Evolutionary conservation across 2,113 vertebrate genomes (phyloP).

Genomic region (Phrynocephalus versicolor): DNA sequence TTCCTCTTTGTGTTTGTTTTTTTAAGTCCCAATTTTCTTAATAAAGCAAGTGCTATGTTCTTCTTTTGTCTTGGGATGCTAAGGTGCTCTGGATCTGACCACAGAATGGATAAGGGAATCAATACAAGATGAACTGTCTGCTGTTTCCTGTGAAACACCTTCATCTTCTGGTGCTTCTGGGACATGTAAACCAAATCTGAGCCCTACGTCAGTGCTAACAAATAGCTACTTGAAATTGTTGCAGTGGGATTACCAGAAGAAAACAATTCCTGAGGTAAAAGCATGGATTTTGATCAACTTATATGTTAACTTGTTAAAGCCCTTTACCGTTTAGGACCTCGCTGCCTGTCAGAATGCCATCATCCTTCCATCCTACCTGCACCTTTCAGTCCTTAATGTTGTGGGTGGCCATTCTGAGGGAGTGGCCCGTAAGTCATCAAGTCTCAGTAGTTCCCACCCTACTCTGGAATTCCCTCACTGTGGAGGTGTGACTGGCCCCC

Average conservation of each 20-base stretch:
- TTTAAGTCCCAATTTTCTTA: no score
- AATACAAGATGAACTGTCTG: conserved; percentile 80
- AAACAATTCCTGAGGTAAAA: conserved; percentile 86
- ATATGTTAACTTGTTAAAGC: no score
- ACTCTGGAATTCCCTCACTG: no score
- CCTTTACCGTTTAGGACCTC: no score
- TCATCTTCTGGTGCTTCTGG: conserved; percentile 64
- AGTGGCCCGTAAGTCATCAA: no score
- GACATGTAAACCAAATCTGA: conserved; percentile 70
- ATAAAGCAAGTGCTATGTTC: not conserved
- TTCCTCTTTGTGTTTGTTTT: no score
- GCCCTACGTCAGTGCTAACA: conserved; percentile 86
- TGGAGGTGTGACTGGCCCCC: no score
- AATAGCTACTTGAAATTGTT: conserved; percentile 85
- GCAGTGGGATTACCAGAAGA: conserved; percentile 80
- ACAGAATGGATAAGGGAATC: conserved; percentile 88
- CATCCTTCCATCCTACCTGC: no score
- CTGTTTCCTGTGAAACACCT: conserved; percentile 60
- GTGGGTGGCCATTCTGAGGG: no score
- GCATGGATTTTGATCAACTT: not conserved
- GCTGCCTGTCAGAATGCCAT: no score
- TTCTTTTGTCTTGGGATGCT: conserved; percentile 29
- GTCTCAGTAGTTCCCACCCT: no score
- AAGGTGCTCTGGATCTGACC: conserved; percentile 87
- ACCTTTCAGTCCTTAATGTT: no score